Percentiles rank a stretch among this genome's conserved stretches.
Conservation (phyloP, 2,888 invertebrate species). For the Axea sp. region DNA sequence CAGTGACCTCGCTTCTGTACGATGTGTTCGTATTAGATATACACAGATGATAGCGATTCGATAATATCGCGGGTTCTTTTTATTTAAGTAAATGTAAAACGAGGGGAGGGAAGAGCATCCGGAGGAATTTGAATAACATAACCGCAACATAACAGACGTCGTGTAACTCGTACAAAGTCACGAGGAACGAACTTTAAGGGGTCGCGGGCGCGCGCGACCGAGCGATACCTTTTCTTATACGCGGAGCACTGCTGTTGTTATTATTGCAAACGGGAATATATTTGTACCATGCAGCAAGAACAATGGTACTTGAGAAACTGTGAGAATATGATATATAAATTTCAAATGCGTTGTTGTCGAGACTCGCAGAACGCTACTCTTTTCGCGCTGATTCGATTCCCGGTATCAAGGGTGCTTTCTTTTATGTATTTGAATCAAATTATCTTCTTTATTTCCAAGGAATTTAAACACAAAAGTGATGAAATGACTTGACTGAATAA, state of each 20-base stretch:
- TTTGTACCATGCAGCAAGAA: constrained; percentile 48
- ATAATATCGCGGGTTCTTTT: constrained; percentile 69
- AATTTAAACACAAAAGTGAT: too few species aligned
- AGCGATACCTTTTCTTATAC: constrained; percentile 33
- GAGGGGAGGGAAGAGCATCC: constrained; percentile 43
- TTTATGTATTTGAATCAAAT: constrained; percentile 22
- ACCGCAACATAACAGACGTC: constrained; percentile 61
- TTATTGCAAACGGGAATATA: constrained; percentile 53
- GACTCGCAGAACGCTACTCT: constrained; percentile 18
- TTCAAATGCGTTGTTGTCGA: constrained; percentile 27
- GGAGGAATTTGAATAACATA: constrained; percentile 64
- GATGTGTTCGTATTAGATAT: constrained; percentile 70
- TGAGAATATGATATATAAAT: constrained; percentile 55
- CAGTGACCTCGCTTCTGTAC: constrained; percentile 58
- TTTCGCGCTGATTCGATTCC: constrained; percentile 25
- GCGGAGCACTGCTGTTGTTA: constrained; percentile 30
- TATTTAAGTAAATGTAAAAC: constrained; percentile 62
- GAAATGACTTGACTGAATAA: too few species aligned
- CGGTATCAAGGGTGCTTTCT: constrained; percentile 1
- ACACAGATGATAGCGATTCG: constrained; percentile 69
- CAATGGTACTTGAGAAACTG: constrained; percentile 34
- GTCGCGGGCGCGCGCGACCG: constrained; percentile 38
- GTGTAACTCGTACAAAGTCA: constrained; percentile 57
- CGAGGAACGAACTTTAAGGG: constrained; percentile 45
- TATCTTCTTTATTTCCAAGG: too few species aligned